Base-by-base conservation (phyloP, 2,113 vertebrate genomes). In the Furnarius figulus region DNA sequence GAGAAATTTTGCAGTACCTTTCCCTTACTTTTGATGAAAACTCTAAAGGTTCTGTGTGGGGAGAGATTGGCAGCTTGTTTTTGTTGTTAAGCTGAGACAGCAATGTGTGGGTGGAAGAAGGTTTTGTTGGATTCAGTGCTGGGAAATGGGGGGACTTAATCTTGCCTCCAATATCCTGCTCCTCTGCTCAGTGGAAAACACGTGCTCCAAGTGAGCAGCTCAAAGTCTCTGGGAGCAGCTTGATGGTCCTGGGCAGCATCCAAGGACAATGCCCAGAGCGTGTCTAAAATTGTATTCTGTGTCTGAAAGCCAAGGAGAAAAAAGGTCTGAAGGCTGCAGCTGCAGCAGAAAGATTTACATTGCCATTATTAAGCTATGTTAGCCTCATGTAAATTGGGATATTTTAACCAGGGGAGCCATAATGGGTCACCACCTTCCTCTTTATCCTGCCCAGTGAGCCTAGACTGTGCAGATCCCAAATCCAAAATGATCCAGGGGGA, bases 1-100 rank as follows among this genome's bases (percentile, higher is more conserved):
- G 28, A 89, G 73, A 91, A 83, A 70, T 58, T 87, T n/a, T 73
- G 62, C 4, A 3, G 50, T 55, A 50, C 79, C 49, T 95, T 85
- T 76, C 40, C 31, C 50, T 66, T 70, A 4, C 9, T 85, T 87
- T 14, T 42, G 50, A 89, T 73, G 76, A 70, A 61, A 91, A 63
- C 35, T 90, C 30, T 11, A 24, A 79, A 85, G n/a, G 49, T 66
- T 86, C 37, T 89, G 82, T 88, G 89, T 91, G 63, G 91, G 87
- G 91, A 83, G 87, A 89, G 90, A 95, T 85, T 95, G 94, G 46
- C 94, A 95, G 59, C 55, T 82, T 96, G 93, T 87, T 96, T 91
- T 95, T 92, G 81, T 78, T 96, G 56, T 91, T 84, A n/a, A 92
- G 84, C 62, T 89, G 89, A 93, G 85, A 47, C 49, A 95, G 77